Percentiles rank a stretch among this genome's conserved stretches.
These are phyloP conservation scores for Bombus vancouverensis DNA, from an alignment of 1,140 invertebrate species.

Conservation along the genomic window DNA sequence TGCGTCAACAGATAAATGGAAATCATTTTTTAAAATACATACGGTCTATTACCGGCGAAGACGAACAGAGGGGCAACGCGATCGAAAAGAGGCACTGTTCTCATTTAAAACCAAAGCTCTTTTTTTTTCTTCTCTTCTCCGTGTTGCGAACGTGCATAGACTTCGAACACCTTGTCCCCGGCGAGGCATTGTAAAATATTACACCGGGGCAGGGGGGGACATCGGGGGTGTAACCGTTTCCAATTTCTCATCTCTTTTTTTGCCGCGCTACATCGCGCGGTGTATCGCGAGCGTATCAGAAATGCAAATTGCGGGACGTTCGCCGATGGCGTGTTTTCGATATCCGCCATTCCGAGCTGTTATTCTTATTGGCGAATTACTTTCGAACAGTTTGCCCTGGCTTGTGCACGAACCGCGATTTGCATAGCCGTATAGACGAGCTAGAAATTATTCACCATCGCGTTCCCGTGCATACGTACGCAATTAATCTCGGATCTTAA, in stretches of 20 bases:
- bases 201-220: neutral
- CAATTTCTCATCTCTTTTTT: conserved; percentile 35
- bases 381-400: conserved; percentile 13
- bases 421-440: conserved; percentile 22
- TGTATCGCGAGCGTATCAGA: conserved; percentile 33
- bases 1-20: conserved; percentile 14
- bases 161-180: conserved; percentile 31
- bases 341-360: conserved; percentile 19
- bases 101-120: conserved; percentile 24
- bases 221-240: conserved; percentile 28
- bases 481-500: conserved; percentile 33
- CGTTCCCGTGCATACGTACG: neutral
- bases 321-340: conserved; percentile 40
- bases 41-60: neutral
- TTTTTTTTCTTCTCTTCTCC: neutral
- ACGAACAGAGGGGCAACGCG: neutral
- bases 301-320: conserved; percentile 42
- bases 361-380: conserved; percentile 51
- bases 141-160: neutral
- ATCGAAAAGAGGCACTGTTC: conserved; percentile 3
- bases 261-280: neutral
- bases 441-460: conserved; percentile 31
- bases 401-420: neutral
- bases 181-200: conserved; percentile 37
- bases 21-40: conserved; percentile 20